phyloP scores from a whole-genome alignment of 2,888 invertebrate genomes.

The Cryptophagus acutangulus region DNA sequence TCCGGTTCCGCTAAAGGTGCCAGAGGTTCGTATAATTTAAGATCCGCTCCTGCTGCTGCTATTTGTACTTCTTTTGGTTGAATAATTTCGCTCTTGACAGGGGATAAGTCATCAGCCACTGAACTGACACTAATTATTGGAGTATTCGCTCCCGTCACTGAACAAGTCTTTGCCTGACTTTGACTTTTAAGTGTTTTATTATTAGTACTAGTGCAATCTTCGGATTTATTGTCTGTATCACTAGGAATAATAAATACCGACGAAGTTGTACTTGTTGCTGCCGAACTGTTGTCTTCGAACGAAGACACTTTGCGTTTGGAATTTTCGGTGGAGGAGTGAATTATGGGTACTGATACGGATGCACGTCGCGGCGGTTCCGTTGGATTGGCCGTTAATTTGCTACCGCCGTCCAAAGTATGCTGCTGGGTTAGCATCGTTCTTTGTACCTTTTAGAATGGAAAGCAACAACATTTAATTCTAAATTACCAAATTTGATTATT shows the following conservation, averaged over 20 bases:
- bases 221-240: slow-evolving; percentile 42
- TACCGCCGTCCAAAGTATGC: slow-evolving; percentile 61
- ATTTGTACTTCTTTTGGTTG: slow-evolving; percentile 16
- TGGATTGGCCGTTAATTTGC: slow-evolving; percentile 43
- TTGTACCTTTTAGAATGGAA: slow-evolving; percentile 52
- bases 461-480: slow-evolving; percentile 21
- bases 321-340: slow-evolving; percentile 42
- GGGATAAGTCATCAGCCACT: slow-evolving; percentile 56
- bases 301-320: slow-evolving; percentile 45
- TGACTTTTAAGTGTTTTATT: slow-evolving; percentile 45
- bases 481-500: not conserved
- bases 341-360: slow-evolving; percentile 46
- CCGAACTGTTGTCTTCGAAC: slow-evolving; percentile 47
- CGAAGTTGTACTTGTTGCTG: slow-evolving; percentile 32
- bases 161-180: slow-evolving; percentile 46
- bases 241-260: slow-evolving; percentile 35
- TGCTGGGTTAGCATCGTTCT: slow-evolving; percentile 62
- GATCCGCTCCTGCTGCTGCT: slow-evolving; percentile 26
- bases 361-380: slow-evolving; percentile 44
- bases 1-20: slow-evolving; percentile 68
- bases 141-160: slow-evolving; percentile 46
- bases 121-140: slow-evolving; percentile 70
- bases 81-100: too few species aligned
- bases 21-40: slow-evolving; percentile 49
- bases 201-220: slow-evolving; percentile 30